Evolutionary conservation across 2,888 invertebrate species (phyloP), one percentile per base, ranked within the genome.

Genomic region (Adelphocoris suturalis): DNA sequence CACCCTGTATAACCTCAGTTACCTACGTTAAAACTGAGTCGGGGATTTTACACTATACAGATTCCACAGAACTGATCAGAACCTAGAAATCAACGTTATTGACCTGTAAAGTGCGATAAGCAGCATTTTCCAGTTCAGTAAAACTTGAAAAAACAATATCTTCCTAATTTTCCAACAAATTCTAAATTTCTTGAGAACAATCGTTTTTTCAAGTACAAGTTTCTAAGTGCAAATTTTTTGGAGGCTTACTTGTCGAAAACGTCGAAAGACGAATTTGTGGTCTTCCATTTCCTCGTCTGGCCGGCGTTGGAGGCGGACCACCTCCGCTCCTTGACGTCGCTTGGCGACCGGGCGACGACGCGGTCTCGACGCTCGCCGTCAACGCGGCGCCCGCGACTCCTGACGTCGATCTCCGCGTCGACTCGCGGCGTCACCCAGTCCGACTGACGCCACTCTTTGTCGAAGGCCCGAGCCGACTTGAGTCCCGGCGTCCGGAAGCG

Each of bases 181-280:
- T n/a, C n/a, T n/a, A n/a, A n/a, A n/a, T n/a, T n/a, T n/a, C n/a
- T n/a, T n/a, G n/a, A n/a, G n/a, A n/a, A n/a, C n/a, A n/a, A n/a
- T n/a, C n/a, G n/a, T n/a, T n/a, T n/a, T n/a, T n/a, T n/a, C n/a
- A n/a, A n/a, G n/a, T n/a, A n/a, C n/a, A n/a, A n/a, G n/a, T n/a
- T n/a, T n/a, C n/a, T n/a, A n/a, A n/a, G n/a, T n/a, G n/a, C n/a
- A n/a, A 7, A 37, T 37, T 4, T 37, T 37, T 37, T 37, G 23
- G 68, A 4, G 27, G 46, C 86, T 86, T 23, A 75, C 86, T 75
- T 75, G 86, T 86, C 86, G 23, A 86, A 75, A 0, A 68, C 75
- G 46, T 86, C 86, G 68, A 86, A 75, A 46, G 86, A 86, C 47
- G 68, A 16, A 47, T 86, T 86, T 47, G 16, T 75, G 4, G 75